Evolutionary conservation across 2,113 vertebrate genomes (phyloP).

Genomic region (Aepyceros melampus): DNA sequence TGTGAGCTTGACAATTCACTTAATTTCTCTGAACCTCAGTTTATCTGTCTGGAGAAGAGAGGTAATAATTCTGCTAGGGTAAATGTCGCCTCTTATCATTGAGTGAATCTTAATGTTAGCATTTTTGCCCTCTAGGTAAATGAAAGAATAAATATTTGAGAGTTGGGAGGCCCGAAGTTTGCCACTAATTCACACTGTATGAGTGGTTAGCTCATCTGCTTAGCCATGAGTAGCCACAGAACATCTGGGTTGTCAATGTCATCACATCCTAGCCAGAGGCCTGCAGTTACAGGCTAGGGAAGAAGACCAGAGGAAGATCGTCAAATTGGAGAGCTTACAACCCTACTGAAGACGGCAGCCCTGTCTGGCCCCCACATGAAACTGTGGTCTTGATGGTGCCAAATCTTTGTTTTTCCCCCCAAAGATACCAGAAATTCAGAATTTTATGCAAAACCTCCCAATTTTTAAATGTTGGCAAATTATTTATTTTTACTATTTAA

Average conservation of each 20-base stretch:
- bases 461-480: not conserved
- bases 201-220: not conserved
- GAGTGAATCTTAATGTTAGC: not conserved
- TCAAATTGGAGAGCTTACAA: not conserved
- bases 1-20: not conserved
- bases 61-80: not conserved
- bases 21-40: not conserved
- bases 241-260: not conserved
- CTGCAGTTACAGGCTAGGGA: not conserved
- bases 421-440: not conserved
- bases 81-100: not conserved
- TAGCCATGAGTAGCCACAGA: not conserved
- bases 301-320: not conserved
- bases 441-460: not conserved
- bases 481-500: not conserved
- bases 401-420: not conserved
- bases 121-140: not conserved
- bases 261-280: not conserved
- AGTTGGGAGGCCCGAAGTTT: not conserved
- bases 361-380: not conserved
- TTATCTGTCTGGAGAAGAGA: not conserved
- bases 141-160: not conserved
- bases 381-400: not conserved
- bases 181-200: not conserved
- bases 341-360: not conserved